Percentiles rank a stretch among this genome's conserved stretches.
Evolutionary conservation across 2,888 invertebrate genomes (phyloP).

Genomic region (Thereva nobilitata): DNA sequence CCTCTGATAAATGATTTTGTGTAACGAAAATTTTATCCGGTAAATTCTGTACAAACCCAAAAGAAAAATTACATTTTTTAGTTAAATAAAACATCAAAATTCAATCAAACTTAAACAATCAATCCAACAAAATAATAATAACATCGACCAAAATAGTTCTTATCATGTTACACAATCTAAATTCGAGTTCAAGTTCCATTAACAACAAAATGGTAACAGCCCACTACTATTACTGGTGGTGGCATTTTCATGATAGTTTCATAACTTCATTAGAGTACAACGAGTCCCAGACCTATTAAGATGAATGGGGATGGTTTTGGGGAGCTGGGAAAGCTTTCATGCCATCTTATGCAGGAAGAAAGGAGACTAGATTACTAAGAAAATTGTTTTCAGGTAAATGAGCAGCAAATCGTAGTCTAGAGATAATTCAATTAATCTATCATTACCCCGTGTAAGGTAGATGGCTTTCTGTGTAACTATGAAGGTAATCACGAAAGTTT

Average conservation of each 20-base stretch:
- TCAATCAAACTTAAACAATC: slow-evolving; percentile 23
- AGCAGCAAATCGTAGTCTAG: slow-evolving; percentile 23
- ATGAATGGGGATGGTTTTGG: slow-evolving; percentile 13
- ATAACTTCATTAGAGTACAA: slow-evolving; percentile 26
- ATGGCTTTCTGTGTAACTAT: not conserved
- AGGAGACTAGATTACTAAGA: slow-evolving; percentile 6
- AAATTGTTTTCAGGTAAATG: slow-evolving; percentile 10
- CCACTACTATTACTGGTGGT: not conserved
- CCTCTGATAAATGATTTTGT: slow-evolving; percentile 67
- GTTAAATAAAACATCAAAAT: slow-evolving; percentile 46
- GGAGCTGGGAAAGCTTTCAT: not conserved
- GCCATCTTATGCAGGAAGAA: not conserved
- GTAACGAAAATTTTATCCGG: slow-evolving; percentile 58
- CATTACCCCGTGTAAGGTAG: not conserved
- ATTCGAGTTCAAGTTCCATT: too few species aligned
- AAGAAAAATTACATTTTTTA: slow-evolving; percentile 45
- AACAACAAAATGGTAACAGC: too few species aligned
- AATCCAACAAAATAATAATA: not conserved
- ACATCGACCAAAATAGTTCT: not conserved
- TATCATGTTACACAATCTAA: not conserved
- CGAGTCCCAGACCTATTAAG: not conserved
- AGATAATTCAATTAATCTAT: slow-evolving; percentile 24
- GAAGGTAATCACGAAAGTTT: slow-evolving; percentile 9
- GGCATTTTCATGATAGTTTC: slow-evolving; percentile 13
- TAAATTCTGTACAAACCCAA: slow-evolving; percentile 48